Conservation (phyloP, 2,113 vertebrate genomes). For the Sinocyclocheilus grahami region DNA sequence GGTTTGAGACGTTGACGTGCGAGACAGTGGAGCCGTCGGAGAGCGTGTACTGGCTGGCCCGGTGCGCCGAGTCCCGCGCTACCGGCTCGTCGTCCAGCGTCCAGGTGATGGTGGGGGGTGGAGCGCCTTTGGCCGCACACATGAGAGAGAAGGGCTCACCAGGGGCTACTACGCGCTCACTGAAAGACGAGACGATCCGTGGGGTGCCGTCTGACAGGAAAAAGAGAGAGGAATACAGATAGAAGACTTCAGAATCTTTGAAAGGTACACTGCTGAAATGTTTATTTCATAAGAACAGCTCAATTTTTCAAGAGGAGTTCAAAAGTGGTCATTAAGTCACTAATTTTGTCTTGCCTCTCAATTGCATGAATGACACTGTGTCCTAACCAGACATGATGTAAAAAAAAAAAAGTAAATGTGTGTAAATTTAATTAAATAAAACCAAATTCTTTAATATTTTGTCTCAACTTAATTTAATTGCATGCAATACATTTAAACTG, state of each 20-base stretch:
- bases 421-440: neutral
- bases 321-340: neutral
- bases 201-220: constrained; percentile 87
- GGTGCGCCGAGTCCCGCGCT: constrained; percentile 84
- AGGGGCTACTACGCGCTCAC: constrained; percentile 94
- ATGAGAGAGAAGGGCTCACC: constrained; percentile 96
- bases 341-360: neutral
- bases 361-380: neutral
- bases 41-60: constrained; percentile 93
- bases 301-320: neutral
- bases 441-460: neutral
- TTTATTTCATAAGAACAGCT: neutral
- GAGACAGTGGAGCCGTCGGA: constrained; percentile 93
- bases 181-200: constrained; percentile 95
- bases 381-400: neutral
- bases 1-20: constrained; percentile 93
- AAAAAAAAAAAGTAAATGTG: neutral
- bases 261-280: neutral
- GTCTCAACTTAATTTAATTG: neutral
- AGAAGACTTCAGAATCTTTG: constrained; percentile 3
- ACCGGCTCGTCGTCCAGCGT: constrained; percentile 95
- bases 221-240: constrained; percentile 29
- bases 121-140: constrained; percentile 95
- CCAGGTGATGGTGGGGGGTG: constrained; percentile 95
- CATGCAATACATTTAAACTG: neutral